Conservation (phyloP, 2,888 invertebrate species). For the Dorcus hopei region DNA sequence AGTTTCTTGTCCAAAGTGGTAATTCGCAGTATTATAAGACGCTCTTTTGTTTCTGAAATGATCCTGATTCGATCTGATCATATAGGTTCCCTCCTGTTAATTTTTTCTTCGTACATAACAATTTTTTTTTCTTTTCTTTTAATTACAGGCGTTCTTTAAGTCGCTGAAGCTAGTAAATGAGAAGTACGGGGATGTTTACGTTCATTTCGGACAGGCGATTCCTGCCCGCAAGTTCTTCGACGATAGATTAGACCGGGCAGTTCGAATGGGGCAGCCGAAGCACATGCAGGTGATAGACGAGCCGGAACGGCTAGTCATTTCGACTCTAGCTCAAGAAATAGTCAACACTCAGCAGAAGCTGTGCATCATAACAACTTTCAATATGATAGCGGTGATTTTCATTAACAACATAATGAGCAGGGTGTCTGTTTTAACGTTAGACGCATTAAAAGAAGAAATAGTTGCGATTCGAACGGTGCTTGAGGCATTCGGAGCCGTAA, state of each 20-base stretch:
- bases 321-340: constrained; percentile 66
- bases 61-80: too few relatives aligned
- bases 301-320: constrained; percentile 60
- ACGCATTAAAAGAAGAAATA: constrained; percentile 54
- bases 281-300: constrained; percentile 60
- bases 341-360: constrained; percentile 67
- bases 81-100: too few relatives aligned
- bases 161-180: constrained; percentile 79
- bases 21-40: too few relatives aligned
- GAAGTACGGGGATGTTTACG: constrained; percentile 79
- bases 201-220: constrained; percentile 79
- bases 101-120: too few relatives aligned
- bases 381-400: constrained; percentile 65
- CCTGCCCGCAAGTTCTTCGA: constrained; percentile 66
- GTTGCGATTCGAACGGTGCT: constrained; percentile 53
- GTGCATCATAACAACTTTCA: constrained; percentile 68
- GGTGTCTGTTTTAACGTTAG: constrained; percentile 42
- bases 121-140: not conserved
- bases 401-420: constrained; percentile 53
- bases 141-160: constrained; percentile 74
- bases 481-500: constrained; percentile 45
- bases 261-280: constrained; percentile 54
- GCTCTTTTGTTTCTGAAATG: too few relatives aligned
- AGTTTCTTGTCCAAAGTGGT: too few relatives aligned
- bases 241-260: constrained; percentile 48